A percentile compares a stretch with the other conserved stretches of the same genome.
phyloP scores from a whole-genome alignment of 2,113 vertebrate species.

The cat (Felis catus) region F.catus_Fca126_mat1.0 CM031411.1:77981001-77981500 shows the following conservation, averaged over 20 bases:
- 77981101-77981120: no score
- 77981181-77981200: no score
- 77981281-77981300: not conserved
- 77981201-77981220: no score
- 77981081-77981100: no score
- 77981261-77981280: not conserved
- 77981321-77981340: not conserved
- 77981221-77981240: not conserved
- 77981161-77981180: no score
- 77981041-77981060: no score
- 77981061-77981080: no score
- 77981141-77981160: no score
- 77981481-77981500: not conserved
- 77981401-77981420: not conserved
- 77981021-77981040: no score
- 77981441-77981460: constrained; percentile 46
- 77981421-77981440: not conserved
- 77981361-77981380: not conserved
- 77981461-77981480: not conserved
- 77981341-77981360: not conserved
- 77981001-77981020: no score
- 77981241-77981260: not conserved
- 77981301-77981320: not conserved
- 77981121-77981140: no score
- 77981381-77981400: not conserved